Evolutionary conservation across 92 coral and sea anemone species (phyloP).

Genomic region (Micromussa lordhowensis): DNA sequence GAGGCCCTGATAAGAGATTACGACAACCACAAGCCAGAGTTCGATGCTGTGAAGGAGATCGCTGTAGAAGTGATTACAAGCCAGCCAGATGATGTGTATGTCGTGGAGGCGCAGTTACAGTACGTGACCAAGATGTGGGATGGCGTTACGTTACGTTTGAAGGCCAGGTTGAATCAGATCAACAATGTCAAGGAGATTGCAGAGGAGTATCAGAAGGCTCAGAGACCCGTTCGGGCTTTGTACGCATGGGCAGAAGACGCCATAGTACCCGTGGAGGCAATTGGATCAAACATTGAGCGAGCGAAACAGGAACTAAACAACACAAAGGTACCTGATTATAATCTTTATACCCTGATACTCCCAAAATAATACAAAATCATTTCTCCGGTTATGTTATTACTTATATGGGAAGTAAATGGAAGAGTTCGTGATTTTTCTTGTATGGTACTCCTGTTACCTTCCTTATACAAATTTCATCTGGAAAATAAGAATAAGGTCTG

Average conservation of each 20-base stretch:
- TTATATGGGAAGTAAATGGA: background rate
- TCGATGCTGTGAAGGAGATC: slow-evolving; percentile 72
- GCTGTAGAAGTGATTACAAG: slow-evolving; percentile 71
- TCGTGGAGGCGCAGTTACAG: slow-evolving; percentile 92
- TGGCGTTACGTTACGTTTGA: slow-evolving; percentile 66
- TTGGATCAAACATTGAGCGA: slow-evolving; percentile 80
- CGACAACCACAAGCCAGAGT: slow-evolving; percentile 77
- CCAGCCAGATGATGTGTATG: slow-evolving; percentile 92
- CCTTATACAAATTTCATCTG: background rate
- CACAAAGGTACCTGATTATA: slow-evolving; percentile 67
- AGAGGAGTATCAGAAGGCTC: slow-evolving; percentile 78
- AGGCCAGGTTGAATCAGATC: slow-evolving; percentile 70
- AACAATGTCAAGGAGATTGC: slow-evolving; percentile 79
- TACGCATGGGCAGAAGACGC: slow-evolving; percentile 83
- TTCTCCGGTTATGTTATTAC: background rate
- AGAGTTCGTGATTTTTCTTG: background rate
- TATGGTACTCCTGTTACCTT: background rate
- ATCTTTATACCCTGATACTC: no score
- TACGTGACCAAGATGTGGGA: slow-evolving; percentile 87
- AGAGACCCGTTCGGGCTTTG: slow-evolving; percentile 83
- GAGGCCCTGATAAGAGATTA: slow-evolving; percentile 76
- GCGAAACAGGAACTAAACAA: slow-evolving; percentile 83
- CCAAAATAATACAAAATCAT: background rate
- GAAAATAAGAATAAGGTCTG: background rate
- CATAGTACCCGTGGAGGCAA: slow-evolving; percentile 63